phyloP scores from a whole-genome alignment of 1,140 invertebrate genomes.

The Danaus plexippus region DNA sequence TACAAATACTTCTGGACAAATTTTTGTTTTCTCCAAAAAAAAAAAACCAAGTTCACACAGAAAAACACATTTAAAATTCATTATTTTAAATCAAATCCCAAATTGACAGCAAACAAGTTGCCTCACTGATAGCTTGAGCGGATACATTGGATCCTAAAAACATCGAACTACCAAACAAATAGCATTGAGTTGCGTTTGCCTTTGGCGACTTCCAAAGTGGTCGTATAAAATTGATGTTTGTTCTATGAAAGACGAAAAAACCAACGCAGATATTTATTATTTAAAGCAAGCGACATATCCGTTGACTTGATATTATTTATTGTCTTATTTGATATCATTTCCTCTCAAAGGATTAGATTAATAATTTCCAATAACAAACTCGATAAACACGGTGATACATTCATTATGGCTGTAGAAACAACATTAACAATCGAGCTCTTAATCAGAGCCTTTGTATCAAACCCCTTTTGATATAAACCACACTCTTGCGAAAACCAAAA shows the following conservation, averaged over 20 bases:
- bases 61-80: too few species aligned
- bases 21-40: too few species aligned
- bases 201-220: constrained; percentile 21
- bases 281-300: too few species aligned
- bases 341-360: too few species aligned
- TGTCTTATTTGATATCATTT: too few species aligned
- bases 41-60: too few species aligned
- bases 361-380: too few species aligned
- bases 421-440: constrained; percentile 16
- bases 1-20: too few species aligned
- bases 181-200: constrained; percentile 14
- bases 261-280: too few species aligned
- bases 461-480: constrained; percentile 27
- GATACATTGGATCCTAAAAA: constrained; percentile 15
- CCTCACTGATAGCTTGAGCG: constrained; percentile 12
- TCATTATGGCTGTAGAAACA: too few species aligned
- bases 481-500: constrained; percentile 28
- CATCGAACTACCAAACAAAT: constrained; percentile 26
- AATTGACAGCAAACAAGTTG: constrained; percentile 23
- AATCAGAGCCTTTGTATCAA: constrained; percentile 29
- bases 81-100: constrained; percentile 17
- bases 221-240: constrained; percentile 16
- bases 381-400: too few species aligned
- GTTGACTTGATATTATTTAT: too few species aligned
- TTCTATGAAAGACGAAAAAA: constrained; percentile 10